Base-by-base conservation (phyloP, 2,888 invertebrate genomes). In the Platynereis dumerilii region DNA sequence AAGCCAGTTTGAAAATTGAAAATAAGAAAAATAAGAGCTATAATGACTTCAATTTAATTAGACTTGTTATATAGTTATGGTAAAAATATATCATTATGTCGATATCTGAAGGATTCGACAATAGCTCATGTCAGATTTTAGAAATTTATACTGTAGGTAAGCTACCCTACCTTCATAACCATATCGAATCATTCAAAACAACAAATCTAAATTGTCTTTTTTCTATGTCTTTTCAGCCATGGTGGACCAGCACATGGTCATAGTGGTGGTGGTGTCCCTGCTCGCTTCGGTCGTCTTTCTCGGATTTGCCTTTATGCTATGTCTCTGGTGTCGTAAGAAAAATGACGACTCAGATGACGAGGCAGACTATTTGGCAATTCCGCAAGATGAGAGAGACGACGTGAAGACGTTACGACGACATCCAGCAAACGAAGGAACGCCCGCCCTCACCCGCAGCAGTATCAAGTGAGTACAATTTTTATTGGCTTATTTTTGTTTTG, bases 381-480 rank as follows among this genome's bases (percentile, higher is more conserved):
- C 61, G 15, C 22, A 39, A 20, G 48, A 53, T 7, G 45, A 45
- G 52, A 29, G 61, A 26, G 34, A 52, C 20, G 61, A 61, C 42
- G 61, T 61, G 27, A 61, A 55, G 55, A 29, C 53, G 27, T 54
- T 61, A 15, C 54, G 61, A 26, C 29, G 42, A 44, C 61, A 61
- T 54, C 54, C 61, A 17, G 53, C 54, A 42, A 61, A 53, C 24
- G 61, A 61, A 34, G 20, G 61, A 24, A 45, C 55, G 22, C 61
- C 61, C 15, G 28, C 54, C 5, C 61, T 61, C 44, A 61, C 61
- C 26, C 54, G 61, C 39, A 61, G 54, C 28, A 61, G 54, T 26
- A 61, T 61, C 61, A 61, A 61, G 61, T 61, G 24, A 61, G 61
- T 22, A 48, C 7, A 48, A 12, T 12, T n/a, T n/a, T n/a, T n/a